These are phyloP conservation scores for Myoxocephalus aenaeus DNA, from an alignment of 2,797 vertebrate genomes.

Conservation along the genomic window DNA sequence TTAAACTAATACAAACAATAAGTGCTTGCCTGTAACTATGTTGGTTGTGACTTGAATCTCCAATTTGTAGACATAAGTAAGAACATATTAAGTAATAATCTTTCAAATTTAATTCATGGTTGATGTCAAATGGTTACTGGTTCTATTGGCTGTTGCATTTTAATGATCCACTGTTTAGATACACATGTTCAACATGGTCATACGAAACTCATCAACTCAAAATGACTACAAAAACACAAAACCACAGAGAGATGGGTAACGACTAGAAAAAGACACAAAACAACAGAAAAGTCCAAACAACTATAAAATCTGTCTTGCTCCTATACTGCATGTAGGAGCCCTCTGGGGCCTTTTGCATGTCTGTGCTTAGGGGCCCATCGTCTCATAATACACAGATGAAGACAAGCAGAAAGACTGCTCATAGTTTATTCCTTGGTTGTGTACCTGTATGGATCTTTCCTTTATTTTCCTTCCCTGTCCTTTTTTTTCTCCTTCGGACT, in stretches of 20 bases:
- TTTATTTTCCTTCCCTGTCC: neutral
- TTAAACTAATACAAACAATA: neutral
- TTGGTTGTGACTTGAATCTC: neutral
- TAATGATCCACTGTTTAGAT: neutral
- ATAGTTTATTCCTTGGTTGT: neutral
- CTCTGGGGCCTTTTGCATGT: too few relatives aligned
- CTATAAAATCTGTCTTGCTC: too few relatives aligned
- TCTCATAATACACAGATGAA: neutral
- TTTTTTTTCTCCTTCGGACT: neutral
- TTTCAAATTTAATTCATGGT: neutral
- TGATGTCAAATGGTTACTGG: neutral
- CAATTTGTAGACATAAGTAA: too few relatives aligned
- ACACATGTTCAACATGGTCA: neutral
- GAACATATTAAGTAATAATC: neutral
- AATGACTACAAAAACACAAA: neutral
- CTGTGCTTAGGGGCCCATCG: too few relatives aligned
- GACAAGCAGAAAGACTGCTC: neutral
- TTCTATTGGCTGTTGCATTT: too few relatives aligned
- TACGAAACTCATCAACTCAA: neutral
- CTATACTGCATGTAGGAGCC: too few relatives aligned
- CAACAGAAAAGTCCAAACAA: neutral
- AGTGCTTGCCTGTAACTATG: neutral
- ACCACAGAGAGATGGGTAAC: neutral
- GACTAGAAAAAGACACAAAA: neutral
- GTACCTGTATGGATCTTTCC: neutral